A percentile compares a stretch with the other conserved stretches of the same genome.
Evolutionary conservation across 2,888 invertebrate genomes (phyloP).

Genomic region (Balanococcus diminutus): DNA sequence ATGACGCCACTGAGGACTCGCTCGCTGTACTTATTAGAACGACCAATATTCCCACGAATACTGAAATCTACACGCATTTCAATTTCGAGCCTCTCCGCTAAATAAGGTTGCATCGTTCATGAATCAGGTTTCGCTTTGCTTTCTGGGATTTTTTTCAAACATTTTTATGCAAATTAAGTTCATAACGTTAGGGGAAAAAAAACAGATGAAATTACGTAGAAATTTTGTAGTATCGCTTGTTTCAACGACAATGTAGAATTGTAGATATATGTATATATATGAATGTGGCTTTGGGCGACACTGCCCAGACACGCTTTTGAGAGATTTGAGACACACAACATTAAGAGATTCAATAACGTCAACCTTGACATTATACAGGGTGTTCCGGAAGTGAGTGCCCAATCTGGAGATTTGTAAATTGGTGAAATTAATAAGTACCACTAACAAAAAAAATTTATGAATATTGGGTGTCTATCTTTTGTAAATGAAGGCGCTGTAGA

Average conservation of each 20-base stretch:
- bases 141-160: not conserved
- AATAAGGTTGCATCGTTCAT: not conserved
- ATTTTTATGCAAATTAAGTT: conserved; percentile 3
- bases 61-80: not conserved
- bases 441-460: no score
- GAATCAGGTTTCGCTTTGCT: not conserved
- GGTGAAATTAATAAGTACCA: no score
- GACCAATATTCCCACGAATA: not conserved
- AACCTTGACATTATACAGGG: not conserved
- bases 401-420: no score
- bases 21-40: not conserved
- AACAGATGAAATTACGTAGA: not conserved
- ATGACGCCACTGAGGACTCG: not conserved
- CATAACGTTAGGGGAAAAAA: not conserved
- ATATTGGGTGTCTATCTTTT: no score
- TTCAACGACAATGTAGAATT: not conserved
- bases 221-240: not conserved
- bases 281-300: not conserved
- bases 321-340: not conserved
- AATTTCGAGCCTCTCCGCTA: not conserved
- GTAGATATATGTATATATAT: no score
- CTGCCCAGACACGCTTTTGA: not conserved
- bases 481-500: no score
- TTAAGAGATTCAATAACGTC: not conserved
- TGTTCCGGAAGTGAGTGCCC: no score